Conservation (phyloP, 2,797 vertebrate genomes). For the Carcharodon carcharias region DNA sequence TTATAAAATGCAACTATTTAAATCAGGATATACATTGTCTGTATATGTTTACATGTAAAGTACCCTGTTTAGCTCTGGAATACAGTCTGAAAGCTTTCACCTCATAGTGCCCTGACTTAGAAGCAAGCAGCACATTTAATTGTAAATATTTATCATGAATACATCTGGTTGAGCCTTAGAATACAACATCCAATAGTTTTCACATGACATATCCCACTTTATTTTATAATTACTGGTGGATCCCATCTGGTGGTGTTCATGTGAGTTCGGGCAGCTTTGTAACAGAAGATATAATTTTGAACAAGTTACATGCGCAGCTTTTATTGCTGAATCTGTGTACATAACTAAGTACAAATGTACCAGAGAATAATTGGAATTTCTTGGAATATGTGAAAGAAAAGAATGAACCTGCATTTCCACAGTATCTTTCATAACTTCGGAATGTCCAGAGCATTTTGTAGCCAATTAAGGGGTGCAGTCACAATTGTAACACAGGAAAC, state of each 20-base stretch:
- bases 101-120: background rate
- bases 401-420: background rate
- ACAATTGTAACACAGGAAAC: background rate
- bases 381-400: background rate
- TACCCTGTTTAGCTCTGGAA: background rate
- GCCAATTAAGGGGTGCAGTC: background rate
- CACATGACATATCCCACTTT: background rate
- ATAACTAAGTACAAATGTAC: background rate
- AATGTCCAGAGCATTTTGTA: background rate
- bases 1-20: background rate
- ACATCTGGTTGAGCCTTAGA: background rate
- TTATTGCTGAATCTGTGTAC: background rate
- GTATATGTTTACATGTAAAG: background rate
- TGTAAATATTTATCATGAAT: background rate
- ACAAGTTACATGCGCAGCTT: background rate
- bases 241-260: background rate
- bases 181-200: background rate
- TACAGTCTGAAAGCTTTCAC: background rate
- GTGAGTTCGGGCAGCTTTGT: background rate
- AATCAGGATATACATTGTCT: background rate
- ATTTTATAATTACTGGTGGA: background rate
- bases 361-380: background rate
- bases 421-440: background rate
- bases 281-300: background rate
- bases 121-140: background rate